phyloP scores from a whole-genome alignment of 2,113 vertebrate genomes.

The Brienomyrus longianalis region DNA sequence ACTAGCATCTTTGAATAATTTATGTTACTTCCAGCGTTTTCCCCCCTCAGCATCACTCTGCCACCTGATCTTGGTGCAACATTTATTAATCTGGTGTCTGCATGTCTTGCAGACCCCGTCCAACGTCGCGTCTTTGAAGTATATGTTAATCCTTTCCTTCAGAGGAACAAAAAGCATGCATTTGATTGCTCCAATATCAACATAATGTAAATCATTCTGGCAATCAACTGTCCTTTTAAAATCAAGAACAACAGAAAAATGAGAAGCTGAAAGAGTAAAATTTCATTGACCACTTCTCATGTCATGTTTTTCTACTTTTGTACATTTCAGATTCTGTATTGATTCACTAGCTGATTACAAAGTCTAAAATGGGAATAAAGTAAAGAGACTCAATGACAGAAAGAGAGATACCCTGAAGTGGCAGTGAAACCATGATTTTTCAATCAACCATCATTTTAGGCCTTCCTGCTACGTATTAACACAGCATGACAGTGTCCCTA shows the following conservation, averaged over 20 bases:
- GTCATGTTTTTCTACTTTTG: neutral
- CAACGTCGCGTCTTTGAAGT: neutral
- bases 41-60: neutral
- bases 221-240: neutral
- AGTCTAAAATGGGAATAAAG: neutral
- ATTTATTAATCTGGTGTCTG: constrained; percentile 24
- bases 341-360: neutral
- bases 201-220: neutral
- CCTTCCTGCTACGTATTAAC: neutral
- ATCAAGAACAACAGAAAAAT: neutral
- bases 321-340: neutral
- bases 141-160: neutral
- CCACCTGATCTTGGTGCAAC: constrained; percentile 8
- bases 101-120: constrained; percentile 1
- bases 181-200: neutral
- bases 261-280: neutral
- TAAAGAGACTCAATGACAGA: neutral
- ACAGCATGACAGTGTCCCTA: neutral
- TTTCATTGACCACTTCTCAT: neutral
- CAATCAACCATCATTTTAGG: neutral
- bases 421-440: neutral
- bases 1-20: constrained; percentile 23
- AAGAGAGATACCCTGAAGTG: neutral
- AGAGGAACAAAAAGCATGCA: neutral
- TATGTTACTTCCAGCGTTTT: constrained; percentile 20